Conservation (phyloP, 2,888 invertebrate species). For the Hirtodrosophila cameraria region DNA sequence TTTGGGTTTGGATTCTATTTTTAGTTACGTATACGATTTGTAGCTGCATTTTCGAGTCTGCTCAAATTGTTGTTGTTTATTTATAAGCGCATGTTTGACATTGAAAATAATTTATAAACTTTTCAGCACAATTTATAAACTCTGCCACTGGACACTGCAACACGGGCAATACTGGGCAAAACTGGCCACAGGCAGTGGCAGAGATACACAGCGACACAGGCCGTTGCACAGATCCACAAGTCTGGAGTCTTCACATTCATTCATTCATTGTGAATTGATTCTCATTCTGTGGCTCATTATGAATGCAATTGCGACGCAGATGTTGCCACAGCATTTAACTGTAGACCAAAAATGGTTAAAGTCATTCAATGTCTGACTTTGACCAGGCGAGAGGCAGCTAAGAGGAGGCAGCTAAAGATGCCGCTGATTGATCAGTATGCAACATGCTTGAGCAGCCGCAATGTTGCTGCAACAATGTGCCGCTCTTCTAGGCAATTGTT, state of each 20-base stretch:
- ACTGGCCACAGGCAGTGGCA: not conserved
- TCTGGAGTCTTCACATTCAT: conserved; percentile 21
- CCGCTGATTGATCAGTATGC: conserved; percentile 82
- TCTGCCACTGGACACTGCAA: conserved; percentile 2
- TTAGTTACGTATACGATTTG: conserved; percentile 23
- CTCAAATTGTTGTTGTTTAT: conserved; percentile 64
- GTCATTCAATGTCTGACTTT: conserved; percentile 67
- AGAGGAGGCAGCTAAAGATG: conserved; percentile 54
- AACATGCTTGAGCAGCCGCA: conserved; percentile 74
- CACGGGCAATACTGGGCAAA: too few relatives aligned
- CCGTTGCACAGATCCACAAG: not conserved
- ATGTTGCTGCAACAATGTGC: conserved; percentile 68
- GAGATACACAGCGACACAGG: too few relatives aligned
- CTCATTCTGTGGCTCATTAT: conserved; percentile 60
- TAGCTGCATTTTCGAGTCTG: conserved; percentile 24
- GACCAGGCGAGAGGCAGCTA: conserved; percentile 4
- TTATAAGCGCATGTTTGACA: conserved; percentile 79
- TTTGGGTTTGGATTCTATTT: conserved; percentile 26
- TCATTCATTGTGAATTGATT: conserved; percentile 62
- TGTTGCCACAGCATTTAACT: conserved; percentile 72
- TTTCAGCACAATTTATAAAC: conserved; percentile 68
- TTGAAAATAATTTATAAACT: conserved; percentile 82
- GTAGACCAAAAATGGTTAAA: conserved; percentile 82
- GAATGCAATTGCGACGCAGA: conserved; percentile 74
- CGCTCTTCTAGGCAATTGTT: conserved; percentile 68